A percentile compares a stretch with the other conserved stretches of the same genome.
phyloP scores from a whole-genome alignment of 2,888 invertebrate species.

The Diarsia rubi region DNA sequence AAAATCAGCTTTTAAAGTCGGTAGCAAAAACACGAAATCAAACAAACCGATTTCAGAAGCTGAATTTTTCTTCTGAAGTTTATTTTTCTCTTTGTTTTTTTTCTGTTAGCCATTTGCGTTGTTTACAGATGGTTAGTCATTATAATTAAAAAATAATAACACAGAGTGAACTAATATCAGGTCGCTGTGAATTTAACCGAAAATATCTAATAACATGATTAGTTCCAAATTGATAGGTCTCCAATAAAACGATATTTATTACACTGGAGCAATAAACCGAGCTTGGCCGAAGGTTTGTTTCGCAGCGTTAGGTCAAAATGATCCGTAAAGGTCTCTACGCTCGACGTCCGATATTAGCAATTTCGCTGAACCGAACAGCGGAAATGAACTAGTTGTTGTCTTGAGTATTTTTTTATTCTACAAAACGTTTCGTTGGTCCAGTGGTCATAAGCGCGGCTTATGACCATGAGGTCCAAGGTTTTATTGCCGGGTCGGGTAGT shows the following conservation, averaged over 20 bases:
- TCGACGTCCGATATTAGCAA: slow-evolving; percentile 38
- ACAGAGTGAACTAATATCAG: not conserved
- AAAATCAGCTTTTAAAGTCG: no score
- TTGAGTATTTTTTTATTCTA: slow-evolving; percentile 12
- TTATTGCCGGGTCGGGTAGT: no score
- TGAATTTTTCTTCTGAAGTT: no score
- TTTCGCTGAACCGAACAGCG: slow-evolving; percentile 15
- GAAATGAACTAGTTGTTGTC: slow-evolving; percentile 9
- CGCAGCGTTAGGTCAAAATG: slow-evolving; percentile 48
- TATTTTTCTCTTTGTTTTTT: no score
- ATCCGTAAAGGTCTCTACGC: slow-evolving; percentile 21
- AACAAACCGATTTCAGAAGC: no score
- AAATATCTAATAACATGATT: slow-evolving; percentile 36
- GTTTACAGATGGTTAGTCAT: no score
- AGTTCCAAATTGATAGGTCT: slow-evolving; percentile 42
- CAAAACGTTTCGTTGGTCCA: no score
- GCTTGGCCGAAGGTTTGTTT: slow-evolving; percentile 49
- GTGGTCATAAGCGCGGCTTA: no score
- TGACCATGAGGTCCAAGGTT: no score
- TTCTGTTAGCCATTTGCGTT: no score
- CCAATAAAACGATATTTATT: slow-evolving; percentile 50
- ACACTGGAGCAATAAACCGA: slow-evolving; percentile 44
- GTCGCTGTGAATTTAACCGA: slow-evolving; percentile 30
- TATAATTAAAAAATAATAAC: slow-evolving; percentile 11
- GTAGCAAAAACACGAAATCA: no score